These are phyloP conservation scores for Myrmophylax atrothorax DNA, from an alignment of 2,113 vertebrate genomes.

Conservation along the genomic window DNA sequence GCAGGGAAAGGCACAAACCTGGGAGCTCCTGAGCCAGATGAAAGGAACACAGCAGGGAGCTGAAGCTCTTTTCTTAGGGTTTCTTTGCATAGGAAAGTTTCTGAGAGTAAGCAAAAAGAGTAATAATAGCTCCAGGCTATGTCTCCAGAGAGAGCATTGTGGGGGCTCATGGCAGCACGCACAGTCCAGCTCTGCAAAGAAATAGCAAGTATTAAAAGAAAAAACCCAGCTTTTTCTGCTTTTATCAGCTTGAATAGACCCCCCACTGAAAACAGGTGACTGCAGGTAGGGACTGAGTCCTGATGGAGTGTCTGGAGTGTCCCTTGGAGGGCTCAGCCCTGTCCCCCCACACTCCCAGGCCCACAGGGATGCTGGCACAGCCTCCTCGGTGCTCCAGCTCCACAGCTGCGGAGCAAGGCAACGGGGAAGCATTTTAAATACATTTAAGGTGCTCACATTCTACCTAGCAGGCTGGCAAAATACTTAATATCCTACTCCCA, in stretches of 20 bases:
- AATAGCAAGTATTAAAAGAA: neutral
- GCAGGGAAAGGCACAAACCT: neutral
- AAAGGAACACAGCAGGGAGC: neutral
- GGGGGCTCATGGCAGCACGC: accelerated
- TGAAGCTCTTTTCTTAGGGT: neutral
- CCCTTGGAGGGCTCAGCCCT: neutral
- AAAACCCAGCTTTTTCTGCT: neutral
- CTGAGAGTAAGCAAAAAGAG: neutral
- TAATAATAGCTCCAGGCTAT: neutral
- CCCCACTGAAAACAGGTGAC: neutral
- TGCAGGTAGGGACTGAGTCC: neutral
- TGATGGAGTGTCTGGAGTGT: neutral
- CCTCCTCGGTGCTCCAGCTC: neutral
- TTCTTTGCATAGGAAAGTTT: neutral
- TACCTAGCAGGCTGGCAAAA: neutral
- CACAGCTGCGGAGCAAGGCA: accelerated
- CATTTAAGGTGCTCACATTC: neutral
- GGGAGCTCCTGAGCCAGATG: neutral
- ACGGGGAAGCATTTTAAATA: neutral
- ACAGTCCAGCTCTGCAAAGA: neutral
- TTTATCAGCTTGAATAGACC: neutral
- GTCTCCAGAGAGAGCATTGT: neutral
- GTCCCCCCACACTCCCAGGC: neutral
- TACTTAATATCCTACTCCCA: neutral
- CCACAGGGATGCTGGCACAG: neutral